Evolutionary conservation across 2,888 invertebrate species (phyloP).

Genomic region (Eupithecia vulgata): DNA sequence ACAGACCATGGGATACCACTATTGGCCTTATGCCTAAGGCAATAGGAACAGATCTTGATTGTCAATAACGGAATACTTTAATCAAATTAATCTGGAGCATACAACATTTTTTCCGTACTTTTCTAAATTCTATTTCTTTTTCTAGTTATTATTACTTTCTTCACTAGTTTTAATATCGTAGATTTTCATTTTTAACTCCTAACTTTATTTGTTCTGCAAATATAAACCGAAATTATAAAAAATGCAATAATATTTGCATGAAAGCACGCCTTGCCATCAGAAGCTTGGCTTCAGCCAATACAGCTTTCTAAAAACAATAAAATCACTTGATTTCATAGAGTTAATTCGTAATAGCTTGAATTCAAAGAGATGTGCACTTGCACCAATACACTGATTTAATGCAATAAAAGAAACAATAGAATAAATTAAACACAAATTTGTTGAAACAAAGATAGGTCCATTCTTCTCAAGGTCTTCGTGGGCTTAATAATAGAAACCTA

Average conservation of each 20-base stretch:
- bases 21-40: not conserved
- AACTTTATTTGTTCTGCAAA: not conserved
- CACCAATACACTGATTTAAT: slow-evolving; percentile 4
- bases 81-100: not conserved
- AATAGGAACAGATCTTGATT: not conserved
- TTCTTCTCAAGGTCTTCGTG: not conserved
- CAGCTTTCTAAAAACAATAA: not conserved
- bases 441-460: not conserved
- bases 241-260: not conserved
- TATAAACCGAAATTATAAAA: not conserved
- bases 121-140: not conserved
- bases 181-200: not conserved
- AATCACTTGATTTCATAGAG: slow-evolving; percentile 9
- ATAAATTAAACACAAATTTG: not conserved
- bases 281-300: slow-evolving; percentile 24
- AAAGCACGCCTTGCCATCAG: slow-evolving; percentile 31
- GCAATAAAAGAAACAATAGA: not conserved
- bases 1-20: not conserved
- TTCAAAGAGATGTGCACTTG: slow-evolving; percentile 11
- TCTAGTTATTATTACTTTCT: not conserved
- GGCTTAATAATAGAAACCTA: not conserved
- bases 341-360: not conserved
- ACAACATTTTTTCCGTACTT: not conserved
- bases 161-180: not conserved
- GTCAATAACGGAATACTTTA: not conserved